These are phyloP conservation scores for Brachyalestes nurse DNA, from an alignment of 2,797 vertebrate genomes.

Conservation along the genomic window DNA sequence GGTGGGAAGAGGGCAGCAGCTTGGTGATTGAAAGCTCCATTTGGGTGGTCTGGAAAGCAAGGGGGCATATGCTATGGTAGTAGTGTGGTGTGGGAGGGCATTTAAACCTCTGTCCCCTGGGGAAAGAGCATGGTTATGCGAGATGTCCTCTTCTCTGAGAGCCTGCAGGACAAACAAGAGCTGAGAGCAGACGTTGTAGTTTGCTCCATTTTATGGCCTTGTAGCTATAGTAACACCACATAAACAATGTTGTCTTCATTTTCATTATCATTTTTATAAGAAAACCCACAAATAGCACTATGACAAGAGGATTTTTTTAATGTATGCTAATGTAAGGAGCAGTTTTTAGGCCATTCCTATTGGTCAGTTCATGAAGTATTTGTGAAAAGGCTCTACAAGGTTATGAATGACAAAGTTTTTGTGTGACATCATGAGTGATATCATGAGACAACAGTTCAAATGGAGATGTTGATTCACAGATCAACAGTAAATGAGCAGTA, in stretches of 20 bases:
- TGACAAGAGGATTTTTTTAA: not conserved
- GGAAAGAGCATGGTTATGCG: constrained; percentile 71
- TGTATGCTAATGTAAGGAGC: too few relatives aligned
- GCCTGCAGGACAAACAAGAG: constrained; percentile 38
- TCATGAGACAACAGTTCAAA: not conserved
- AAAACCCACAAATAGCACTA: not conserved
- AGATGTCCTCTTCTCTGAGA: constrained; percentile 61
- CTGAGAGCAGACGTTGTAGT: constrained; percentile 30
- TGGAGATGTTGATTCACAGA: not conserved
- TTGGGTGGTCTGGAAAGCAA: constrained; percentile 76
- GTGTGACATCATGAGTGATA: too few relatives aligned
- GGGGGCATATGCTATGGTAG: constrained; percentile 65
- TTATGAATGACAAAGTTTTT: too few relatives aligned
- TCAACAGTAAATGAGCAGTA: constrained; percentile 29
- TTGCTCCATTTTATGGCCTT: constrained; percentile 26
- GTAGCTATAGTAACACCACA: constrained; percentile 5
- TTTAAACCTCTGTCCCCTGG: constrained; percentile 66
- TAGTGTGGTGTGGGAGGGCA: constrained; percentile 48
- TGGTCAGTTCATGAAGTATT: too few relatives aligned
- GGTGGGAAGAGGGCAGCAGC: constrained; percentile 46
- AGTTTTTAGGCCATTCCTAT: too few relatives aligned
- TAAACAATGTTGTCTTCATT: not conserved
- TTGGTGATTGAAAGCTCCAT: constrained; percentile 59
- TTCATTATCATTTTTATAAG: not conserved
- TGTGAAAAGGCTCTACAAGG: too few relatives aligned